Percentiles rank a stretch among this genome's conserved stretches.
Evolutionary conservation across 2,888 invertebrate genomes (phyloP).

Genomic region (Acrocyrtus sp.): DNA sequence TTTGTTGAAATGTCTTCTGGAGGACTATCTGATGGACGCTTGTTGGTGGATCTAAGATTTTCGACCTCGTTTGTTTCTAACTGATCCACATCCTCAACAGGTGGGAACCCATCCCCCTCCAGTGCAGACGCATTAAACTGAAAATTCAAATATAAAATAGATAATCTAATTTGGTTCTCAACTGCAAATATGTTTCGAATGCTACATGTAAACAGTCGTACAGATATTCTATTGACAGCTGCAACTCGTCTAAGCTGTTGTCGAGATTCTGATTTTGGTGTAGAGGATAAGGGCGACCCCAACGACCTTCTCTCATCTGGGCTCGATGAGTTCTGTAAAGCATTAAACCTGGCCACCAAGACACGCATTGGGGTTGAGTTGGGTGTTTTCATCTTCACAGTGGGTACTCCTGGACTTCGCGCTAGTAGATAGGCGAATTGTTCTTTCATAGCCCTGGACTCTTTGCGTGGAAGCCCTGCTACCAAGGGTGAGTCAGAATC

Average conservation of each 20-base stretch:
- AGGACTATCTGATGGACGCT: conserved; percentile 35
- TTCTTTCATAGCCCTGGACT: conserved; percentile 32
- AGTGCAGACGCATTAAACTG: not conserved
- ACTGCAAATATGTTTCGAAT: too few relatives aligned
- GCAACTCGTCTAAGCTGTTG: conserved; percentile 20
- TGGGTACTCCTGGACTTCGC: not conserved
- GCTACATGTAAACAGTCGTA: not conserved
- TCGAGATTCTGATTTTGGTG: not conserved
- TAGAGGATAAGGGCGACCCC: too few relatives aligned
- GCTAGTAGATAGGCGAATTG: conserved; percentile 21
- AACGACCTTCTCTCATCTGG: too few relatives aligned
- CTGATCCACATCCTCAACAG: too few relatives aligned
- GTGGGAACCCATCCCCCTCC: too few relatives aligned
- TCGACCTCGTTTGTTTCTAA: not conserved
- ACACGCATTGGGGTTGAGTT: conserved; percentile 11
- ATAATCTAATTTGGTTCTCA: too few relatives aligned
- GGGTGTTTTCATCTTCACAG: conserved; percentile 1
- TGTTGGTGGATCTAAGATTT: too few relatives aligned
- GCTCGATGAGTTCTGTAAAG: not conserved
- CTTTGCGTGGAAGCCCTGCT: conserved; percentile 12
- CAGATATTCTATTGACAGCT: conserved; percentile 21
- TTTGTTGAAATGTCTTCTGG: conserved; percentile 28
- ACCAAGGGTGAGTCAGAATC: conserved; percentile 33
- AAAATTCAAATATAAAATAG: too few relatives aligned
- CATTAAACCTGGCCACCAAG: conserved; percentile 11